Evolutionary conservation across 1,140 invertebrate species (phyloP).

Genomic region (Zaprionus camerounensis): DNA sequence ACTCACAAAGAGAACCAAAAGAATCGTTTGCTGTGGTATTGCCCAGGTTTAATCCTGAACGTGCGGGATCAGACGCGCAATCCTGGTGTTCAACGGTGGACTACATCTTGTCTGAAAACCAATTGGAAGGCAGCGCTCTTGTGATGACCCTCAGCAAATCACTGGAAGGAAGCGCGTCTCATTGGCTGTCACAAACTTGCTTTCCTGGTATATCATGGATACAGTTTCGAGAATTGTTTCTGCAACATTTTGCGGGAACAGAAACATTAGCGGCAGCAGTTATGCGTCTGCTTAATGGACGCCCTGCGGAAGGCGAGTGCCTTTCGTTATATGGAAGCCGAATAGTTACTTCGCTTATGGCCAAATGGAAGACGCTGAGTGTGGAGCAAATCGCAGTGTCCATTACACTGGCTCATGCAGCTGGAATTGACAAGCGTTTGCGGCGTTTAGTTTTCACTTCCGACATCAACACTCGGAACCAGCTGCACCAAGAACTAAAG

Average conservation of each 20-base stretch:
- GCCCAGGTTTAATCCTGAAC: background rate
- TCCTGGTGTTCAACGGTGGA: constrained; percentile 17
- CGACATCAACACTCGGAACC: background rate
- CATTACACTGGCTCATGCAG: constrained; percentile 13
- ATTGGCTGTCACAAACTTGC: constrained; percentile 10
- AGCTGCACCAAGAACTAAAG: constrained; percentile 14
- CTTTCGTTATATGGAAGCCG: too few species aligned
- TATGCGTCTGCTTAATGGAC: background rate
- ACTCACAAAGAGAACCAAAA: background rate
- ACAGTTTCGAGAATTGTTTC: constrained; percentile 16
- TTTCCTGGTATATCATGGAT: constrained; percentile 11
- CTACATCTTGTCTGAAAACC: constrained; percentile 16
- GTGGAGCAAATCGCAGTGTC: constrained; percentile 17
- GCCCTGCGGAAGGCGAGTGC: too few species aligned
- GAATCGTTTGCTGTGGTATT: background rate
- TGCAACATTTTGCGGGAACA: constrained; percentile 20
- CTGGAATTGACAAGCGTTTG: background rate
- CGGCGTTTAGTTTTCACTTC: background rate
- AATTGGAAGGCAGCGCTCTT: constrained; percentile 16
- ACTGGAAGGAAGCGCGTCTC: constrained; percentile 8
- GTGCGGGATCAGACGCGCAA: constrained; percentile 3
- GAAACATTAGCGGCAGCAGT: background rate
- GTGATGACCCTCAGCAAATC: constrained; percentile 16
- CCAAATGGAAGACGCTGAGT: constrained; percentile 6
- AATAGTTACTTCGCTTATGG: background rate